A percentile compares a stretch with the other conserved stretches of the same genome.
Evolutionary conservation across 1,140 invertebrate genomes (phyloP).

Genomic region (Globodera rostochiensis): DNA sequence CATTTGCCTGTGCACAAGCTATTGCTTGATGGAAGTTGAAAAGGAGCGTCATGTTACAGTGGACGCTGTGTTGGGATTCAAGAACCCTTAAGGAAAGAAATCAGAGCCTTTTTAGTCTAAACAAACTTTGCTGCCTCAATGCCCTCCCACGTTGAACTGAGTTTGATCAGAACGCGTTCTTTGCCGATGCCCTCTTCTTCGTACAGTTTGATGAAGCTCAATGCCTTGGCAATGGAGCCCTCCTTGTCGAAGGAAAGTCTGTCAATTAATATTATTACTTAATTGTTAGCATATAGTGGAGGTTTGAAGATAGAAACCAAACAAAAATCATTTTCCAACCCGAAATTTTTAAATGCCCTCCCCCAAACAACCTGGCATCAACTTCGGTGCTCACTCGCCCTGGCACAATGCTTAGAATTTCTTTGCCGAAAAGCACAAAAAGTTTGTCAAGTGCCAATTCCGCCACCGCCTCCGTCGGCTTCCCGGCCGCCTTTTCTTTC

Average conservation of each 20-base stretch:
- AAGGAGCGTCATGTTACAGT: conserved; percentile 94
- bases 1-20: conserved; percentile 94
- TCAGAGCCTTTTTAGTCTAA: conserved; percentile 1
- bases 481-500: conserved; percentile 72
- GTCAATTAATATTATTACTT: conserved; percentile 31
- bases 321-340: not conserved
- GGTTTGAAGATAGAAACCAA: conserved; percentile 6
- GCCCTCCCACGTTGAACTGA: conserved; percentile 98
- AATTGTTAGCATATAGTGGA: not conserved
- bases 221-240: conserved; percentile 84
- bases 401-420: conserved; percentile 96
- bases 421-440: conserved; percentile 90
- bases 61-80: conserved; percentile 87
- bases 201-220: conserved; percentile 84
- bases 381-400: conserved; percentile 98
- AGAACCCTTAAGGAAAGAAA: conserved; percentile 74
- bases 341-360: no score
- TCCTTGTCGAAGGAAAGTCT: conserved; percentile 92
- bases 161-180: conserved; percentile 91
- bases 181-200: conserved; percentile 84
- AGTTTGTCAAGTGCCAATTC: conserved; percentile 85
- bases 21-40: conserved; percentile 89
- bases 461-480: conserved; percentile 69
- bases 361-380: conserved; percentile 78
- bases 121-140: conserved; percentile 88